Percentiles rank a stretch among this genome's conserved stretches.
Conservation (phyloP, 2,797 vertebrate species). For the Cetoscarus ocellatus region DNA sequence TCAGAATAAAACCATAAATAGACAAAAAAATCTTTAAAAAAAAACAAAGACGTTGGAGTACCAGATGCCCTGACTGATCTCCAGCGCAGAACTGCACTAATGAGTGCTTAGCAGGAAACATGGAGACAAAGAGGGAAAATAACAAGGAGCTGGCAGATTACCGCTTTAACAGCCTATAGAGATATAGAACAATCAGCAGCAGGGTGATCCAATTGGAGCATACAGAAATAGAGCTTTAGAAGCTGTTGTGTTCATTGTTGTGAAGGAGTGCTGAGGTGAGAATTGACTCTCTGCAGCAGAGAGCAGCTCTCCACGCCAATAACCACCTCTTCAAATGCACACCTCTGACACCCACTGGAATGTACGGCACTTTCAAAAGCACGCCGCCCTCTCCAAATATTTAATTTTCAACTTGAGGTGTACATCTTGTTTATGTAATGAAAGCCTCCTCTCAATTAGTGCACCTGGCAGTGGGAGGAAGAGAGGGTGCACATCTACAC, state of each 20-base stretch:
- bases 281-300: conserved; percentile 60
- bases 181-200: conserved; percentile 50
- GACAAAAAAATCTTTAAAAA: conserved; percentile 35
- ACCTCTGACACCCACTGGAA: conserved; percentile 67
- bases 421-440: conserved; percentile 77
- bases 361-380: conserved; percentile 57
- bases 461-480: conserved; percentile 51
- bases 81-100: conserved; percentile 58
- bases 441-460: conserved; percentile 73
- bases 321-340: conserved; percentile 69
- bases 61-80: conserved; percentile 42
- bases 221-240: conserved; percentile 69
- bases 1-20: too few relatives aligned
- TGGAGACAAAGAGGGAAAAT: conserved; percentile 40
- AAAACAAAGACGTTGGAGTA: conserved; percentile 4
- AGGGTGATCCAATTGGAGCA: conserved; percentile 33
- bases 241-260: conserved; percentile 59
- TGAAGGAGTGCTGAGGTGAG: conserved; percentile 64
- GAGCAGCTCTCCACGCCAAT: conserved; percentile 67
- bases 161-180: conserved; percentile 52
- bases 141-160: conserved; percentile 53
- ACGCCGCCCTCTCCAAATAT: conserved; percentile 63
- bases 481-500: conserved; percentile 46
- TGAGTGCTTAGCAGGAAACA: conserved; percentile 60
- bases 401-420: conserved; percentile 71